phyloP scores from a whole-genome alignment of 1,140 invertebrate genomes.

The Carcinoscorpius rotundicauda region DNA sequence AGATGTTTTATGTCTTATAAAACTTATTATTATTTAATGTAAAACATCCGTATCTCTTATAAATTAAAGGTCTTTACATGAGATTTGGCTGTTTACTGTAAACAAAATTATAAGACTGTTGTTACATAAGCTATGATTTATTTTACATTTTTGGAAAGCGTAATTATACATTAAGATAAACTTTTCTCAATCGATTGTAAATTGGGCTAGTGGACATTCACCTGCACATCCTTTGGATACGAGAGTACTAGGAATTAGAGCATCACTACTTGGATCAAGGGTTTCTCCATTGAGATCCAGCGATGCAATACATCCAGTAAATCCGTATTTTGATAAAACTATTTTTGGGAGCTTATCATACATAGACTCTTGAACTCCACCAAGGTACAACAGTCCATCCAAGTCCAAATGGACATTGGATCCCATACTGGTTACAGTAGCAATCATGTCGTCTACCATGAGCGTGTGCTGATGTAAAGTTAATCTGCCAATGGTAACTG shows the following conservation, averaged over 20 bases:
- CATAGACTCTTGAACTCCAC: slow-evolving; percentile 72
- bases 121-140: no score
- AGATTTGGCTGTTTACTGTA: no score
- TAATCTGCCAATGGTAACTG: slow-evolving; percentile 77
- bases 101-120: no score
- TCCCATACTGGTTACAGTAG: slow-evolving; percentile 46
- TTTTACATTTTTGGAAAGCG: no score
- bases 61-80: no score
- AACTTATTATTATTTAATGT: no score
- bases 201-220: neutral
- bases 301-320: slow-evolving; percentile 86
- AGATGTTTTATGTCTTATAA: no score
- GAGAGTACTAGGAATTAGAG: slow-evolving; percentile 69
- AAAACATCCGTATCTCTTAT: no score
- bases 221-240: slow-evolving; percentile 61
- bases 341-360: slow-evolving; percentile 63
- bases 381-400: slow-evolving; percentile 74
- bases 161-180: no score
- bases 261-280: slow-evolving; percentile 63
- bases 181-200: no score
- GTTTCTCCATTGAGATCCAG: slow-evolving; percentile 84
- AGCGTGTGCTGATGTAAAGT: slow-evolving; percentile 74
- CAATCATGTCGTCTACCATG: slow-evolving; percentile 80
- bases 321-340: slow-evolving; percentile 69
- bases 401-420: slow-evolving; percentile 75